These are phyloP conservation scores for Delia radicum DNA, from an alignment of 1,140 invertebrate species.

Conservation along the genomic window DNA sequence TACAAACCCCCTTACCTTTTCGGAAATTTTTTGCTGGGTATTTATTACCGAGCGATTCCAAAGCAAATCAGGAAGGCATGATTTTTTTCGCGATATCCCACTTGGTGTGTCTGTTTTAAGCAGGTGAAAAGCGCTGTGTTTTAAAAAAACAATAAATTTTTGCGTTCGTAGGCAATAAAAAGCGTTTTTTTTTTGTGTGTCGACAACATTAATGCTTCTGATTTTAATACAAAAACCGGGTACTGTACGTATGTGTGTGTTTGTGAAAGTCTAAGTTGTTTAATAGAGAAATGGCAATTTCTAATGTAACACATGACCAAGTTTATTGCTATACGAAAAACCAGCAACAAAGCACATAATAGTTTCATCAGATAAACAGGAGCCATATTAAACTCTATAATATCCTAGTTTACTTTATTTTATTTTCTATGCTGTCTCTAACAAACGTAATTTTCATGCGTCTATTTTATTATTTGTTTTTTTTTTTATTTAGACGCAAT, in stretches of 20 bases:
- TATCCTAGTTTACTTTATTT: neutral
- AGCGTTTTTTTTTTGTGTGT: too few species aligned
- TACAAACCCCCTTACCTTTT: too few species aligned
- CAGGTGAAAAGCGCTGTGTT: neutral
- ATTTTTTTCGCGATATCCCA: neutral
- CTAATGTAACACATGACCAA: neutral
- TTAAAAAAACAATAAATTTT: neutral
- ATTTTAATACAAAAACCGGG: too few species aligned
- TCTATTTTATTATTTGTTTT: neutral
- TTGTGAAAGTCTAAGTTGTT: neutral
- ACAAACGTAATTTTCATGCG: too few species aligned
- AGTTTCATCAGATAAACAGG: neutral
- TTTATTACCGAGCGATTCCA: too few species aligned
- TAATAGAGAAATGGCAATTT: too few species aligned
- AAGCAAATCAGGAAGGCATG: too few species aligned
- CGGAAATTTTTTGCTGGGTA: too few species aligned
- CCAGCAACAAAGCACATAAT: neutral
- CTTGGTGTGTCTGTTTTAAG: neutral
- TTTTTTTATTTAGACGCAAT: neutral
- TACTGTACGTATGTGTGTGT: neutral
- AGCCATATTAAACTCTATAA: neutral
- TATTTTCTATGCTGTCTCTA: neutral
- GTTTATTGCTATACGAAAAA: neutral
- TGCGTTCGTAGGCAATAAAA: neutral
- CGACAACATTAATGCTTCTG: too few species aligned